phyloP scores from a whole-genome alignment of 2,797 vertebrate species.

The Liparis tanakae region DNA sequence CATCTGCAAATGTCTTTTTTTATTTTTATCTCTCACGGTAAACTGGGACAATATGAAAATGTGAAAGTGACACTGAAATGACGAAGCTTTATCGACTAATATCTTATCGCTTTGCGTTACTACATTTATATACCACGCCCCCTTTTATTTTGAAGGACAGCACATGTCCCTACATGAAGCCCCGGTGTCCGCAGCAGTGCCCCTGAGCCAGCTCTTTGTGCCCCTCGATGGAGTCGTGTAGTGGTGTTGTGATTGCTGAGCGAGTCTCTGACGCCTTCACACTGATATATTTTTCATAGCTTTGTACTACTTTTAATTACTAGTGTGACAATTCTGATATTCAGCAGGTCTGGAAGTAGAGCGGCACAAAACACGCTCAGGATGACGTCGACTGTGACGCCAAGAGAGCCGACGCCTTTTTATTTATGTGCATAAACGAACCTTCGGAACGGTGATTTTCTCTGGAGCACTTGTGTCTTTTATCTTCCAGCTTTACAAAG shows the following conservation, averaged over 20 bases:
- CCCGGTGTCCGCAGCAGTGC: not conserved
- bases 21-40: not conserved
- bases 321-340: slow-evolving; percentile 76
- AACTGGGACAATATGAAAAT: slow-evolving; percentile 12
- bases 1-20: slow-evolving; percentile 10
- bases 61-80: slow-evolving; percentile 7
- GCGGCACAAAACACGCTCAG: slow-evolving; percentile 72
- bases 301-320: slow-evolving; percentile 82
- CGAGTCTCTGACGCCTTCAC: slow-evolving; percentile 79
- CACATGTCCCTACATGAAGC: not conserved
- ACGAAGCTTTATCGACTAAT: slow-evolving; percentile 5
- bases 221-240: slow-evolving; percentile 69
- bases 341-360: slow-evolving; percentile 85
- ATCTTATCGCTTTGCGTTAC: slow-evolving; percentile 10
- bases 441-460: slow-evolving; percentile 11
- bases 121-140: slow-evolving; percentile 6
- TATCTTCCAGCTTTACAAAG: slow-evolving; percentile 8
- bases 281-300: slow-evolving; percentile 81
- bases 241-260: slow-evolving; percentile 76
- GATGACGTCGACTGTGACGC: slow-evolving; percentile 59
- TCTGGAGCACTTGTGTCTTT: slow-evolving; percentile 59
- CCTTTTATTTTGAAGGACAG: not conserved
- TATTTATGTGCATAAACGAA: slow-evolving; percentile 45
- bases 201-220: slow-evolving; percentile 61
- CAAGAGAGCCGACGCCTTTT: slow-evolving; percentile 35